These are phyloP conservation scores for Amitus sp. DNA, from an alignment of 2,888 invertebrate genomes.

Conservation along the genomic window DNA sequence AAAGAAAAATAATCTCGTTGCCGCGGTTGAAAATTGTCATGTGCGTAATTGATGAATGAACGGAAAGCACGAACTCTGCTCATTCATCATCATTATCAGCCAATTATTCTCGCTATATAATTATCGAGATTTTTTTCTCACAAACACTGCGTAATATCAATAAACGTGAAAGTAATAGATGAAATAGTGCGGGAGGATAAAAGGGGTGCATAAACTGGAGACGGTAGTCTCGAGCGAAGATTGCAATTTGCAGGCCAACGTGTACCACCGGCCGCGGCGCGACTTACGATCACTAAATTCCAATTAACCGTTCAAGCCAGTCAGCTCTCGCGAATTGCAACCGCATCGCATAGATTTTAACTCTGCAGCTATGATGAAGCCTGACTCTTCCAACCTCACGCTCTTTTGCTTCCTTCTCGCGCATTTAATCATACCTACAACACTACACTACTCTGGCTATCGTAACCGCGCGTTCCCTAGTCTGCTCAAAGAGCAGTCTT, in stretches of 20 bases:
- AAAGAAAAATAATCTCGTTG: neutral
- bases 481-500: slow-evolving; percentile 12
- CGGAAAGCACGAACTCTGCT: neutral
- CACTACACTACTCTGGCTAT: too few species aligned
- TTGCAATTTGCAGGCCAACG: slow-evolving; percentile 49
- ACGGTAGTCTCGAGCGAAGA: slow-evolving; percentile 38
- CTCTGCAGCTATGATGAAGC: slow-evolving; percentile 45
- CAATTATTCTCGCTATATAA: slow-evolving; percentile 5
- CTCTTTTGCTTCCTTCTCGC: slow-evolving; percentile 30
- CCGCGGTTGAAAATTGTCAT: neutral
- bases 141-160: slow-evolving; percentile 1
- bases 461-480: too few species aligned
- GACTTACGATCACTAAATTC: slow-evolving; percentile 59
- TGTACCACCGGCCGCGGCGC: slow-evolving; percentile 32
- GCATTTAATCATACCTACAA: slow-evolving; percentile 42
- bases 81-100: slow-evolving; percentile 8
- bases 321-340: slow-evolving; percentile 34
- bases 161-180: slow-evolving; percentile 2
- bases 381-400: slow-evolving; percentile 16
- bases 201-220: slow-evolving; percentile 6
- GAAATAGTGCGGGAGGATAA: slow-evolving; percentile 1
- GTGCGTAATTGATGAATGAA: neutral
- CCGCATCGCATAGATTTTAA: slow-evolving; percentile 43
- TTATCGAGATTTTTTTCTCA: neutral
- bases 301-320: slow-evolving; percentile 52